Evolutionary conservation across 2,797 vertebrate species (phyloP).

Genomic region (Megalops cyprinoides): DNA sequence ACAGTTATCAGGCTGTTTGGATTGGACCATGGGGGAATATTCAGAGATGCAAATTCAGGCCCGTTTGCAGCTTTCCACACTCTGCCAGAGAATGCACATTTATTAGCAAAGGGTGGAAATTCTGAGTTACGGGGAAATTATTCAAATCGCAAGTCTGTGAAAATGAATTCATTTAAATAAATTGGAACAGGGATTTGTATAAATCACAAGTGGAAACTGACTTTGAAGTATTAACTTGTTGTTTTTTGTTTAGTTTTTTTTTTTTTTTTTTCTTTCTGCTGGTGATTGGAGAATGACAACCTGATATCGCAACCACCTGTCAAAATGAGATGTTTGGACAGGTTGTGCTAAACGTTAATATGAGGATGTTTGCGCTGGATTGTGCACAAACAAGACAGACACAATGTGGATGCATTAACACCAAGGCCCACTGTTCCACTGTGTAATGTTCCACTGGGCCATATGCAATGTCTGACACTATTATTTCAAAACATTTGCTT

Average conservation of each 20-base stretch:
- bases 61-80: conserved; percentile 35
- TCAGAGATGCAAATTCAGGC: conserved; percentile 46
- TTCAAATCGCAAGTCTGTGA: conserved; percentile 55
- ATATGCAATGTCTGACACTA: no score
- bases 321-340: not conserved
- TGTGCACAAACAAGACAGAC: no score
- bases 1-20: not conserved
- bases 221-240: conserved; percentile 5
- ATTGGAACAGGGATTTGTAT: conserved; percentile 32
- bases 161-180: conserved; percentile 53
- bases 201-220: conserved; percentile 29
- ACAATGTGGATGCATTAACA: not conserved
- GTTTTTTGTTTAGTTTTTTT: conserved; percentile 29
- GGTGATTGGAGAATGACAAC: not conserved
- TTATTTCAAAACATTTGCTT: no score
- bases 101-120: conserved; percentile 57
- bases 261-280: conserved; percentile 6
- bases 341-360: not conserved
- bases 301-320: not conserved
- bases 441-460: no score
- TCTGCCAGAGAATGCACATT: conserved; percentile 44
- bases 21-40: not conserved
- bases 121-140: conserved; percentile 57
- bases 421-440: no score
- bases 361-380: no score